Base-by-base conservation (phyloP, 2,113 vertebrate genomes). In the Tenebrosternarchus preto region DNA sequence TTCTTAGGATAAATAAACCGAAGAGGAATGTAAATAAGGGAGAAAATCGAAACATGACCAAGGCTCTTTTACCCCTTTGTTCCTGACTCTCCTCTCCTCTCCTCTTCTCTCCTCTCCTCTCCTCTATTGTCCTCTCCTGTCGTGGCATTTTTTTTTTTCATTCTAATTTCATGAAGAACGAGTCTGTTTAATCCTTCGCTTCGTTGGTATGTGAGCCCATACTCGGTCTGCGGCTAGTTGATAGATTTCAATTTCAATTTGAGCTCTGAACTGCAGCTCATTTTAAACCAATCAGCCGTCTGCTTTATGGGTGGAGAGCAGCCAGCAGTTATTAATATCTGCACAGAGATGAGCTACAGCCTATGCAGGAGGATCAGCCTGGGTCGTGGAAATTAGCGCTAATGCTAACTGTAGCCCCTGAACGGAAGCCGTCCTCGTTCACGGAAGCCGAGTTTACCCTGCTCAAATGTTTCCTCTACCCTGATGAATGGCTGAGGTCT, bases 161-260 rank as follows among this genome's bases (percentile, higher is more conserved):
- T 73, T 84, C 81, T 82, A 83, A 88, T 86, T 86, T 82, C 60
- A 57, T 71, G 80, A 86, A 86, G 78, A 83, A 83, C 81, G 53
- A 82, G 80, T 78, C 80, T 55, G 77, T 86, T 88, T 88, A 88
- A 88, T 88, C 80, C 69, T 15, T 85, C 12, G 61, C 80, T 75
- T 78, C 29, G 73, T 82, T 84, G 75, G 73, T 78, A 86, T 88
- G 84, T 85, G 46, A 50, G 46, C 50, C 81, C 68, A 2, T 69
- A 55, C 77, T 81, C 19, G 5, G 25, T 77, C 85, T 68, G 80
- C 22, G 55, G 83, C 83, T 80, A 83, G 85, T 82, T 85, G 80
- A 86, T 88, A 86, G 85, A 88, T 86, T 86, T 86, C 82, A 86
- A 79, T 86, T 83, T 86, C 85, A 86, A 86, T 86, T 88, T 88